A percentile compares a stretch with the other conserved stretches of the same genome.
These are phyloP conservation scores for Hydractinia symbiolongicarpus DNA, from an alignment of 30 jellyfish, hydroid and myxozoan species.

Conservation along the genomic window DNA sequence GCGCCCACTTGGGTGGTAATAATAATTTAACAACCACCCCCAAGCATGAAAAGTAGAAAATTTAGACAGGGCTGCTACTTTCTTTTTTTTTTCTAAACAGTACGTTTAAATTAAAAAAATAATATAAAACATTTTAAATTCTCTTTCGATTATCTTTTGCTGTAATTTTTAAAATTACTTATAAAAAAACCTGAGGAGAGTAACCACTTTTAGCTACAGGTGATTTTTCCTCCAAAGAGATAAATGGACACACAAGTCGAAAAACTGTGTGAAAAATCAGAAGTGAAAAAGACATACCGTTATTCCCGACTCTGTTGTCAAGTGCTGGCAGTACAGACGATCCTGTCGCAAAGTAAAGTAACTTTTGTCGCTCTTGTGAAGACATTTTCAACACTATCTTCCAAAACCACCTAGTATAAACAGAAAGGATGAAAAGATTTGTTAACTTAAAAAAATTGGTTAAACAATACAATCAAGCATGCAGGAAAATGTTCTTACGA, in stretches of 20 bases:
- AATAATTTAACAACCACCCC: no score
- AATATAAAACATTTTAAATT: no score
- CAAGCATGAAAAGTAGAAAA: no score
- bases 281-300: conserved; percentile 39
- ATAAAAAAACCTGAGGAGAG: background rate
- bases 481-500: conserved; percentile 30
- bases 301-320: conserved; percentile 71
- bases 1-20: background rate
- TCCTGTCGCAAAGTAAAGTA: conserved; percentile 73
- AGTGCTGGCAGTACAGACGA: conserved; percentile 83
- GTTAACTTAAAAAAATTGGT: background rate
- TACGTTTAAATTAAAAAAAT: no score
- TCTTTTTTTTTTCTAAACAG: no score
- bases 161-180: background rate
- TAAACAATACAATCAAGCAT: background rate
- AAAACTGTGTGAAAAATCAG: background rate
- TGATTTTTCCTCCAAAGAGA: no score
- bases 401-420: conserved; percentile 74
- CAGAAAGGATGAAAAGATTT: background rate
- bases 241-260: background rate
- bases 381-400: conserved; percentile 65
- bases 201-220: no score
- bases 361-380: conserved; percentile 70
- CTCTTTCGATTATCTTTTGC: background rate
- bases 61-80: no score